Evolutionary conservation across 2,888 invertebrate species (phyloP).

Genomic region (Lepas anatifera): DNA sequence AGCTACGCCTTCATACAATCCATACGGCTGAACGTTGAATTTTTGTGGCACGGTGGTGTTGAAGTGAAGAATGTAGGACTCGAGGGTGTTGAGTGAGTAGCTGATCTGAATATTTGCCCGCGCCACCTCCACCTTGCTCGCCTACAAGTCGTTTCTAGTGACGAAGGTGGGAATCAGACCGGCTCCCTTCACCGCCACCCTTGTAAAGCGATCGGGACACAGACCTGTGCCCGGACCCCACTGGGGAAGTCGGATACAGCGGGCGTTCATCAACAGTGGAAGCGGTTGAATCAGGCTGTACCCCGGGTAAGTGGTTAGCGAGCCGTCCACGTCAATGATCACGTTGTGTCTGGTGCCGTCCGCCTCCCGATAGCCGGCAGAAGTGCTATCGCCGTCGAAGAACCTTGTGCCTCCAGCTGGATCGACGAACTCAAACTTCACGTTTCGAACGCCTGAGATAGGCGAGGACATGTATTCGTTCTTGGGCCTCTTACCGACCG

Average conservation of each 20-base stretch:
- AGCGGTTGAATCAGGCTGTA: background rate
- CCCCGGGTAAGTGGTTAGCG: background rate
- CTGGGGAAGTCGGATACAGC: background rate
- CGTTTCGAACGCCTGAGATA: background rate
- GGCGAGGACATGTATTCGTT: background rate
- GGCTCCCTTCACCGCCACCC: background rate
- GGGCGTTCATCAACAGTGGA: background rate
- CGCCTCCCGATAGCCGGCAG: background rate
- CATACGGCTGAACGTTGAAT: background rate
- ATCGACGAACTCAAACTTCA: background rate
- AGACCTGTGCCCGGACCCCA: background rate
- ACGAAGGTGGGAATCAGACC: background rate
- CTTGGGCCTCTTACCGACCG: background rate
- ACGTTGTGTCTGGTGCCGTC: constrained; percentile 1
- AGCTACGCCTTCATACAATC: background rate
- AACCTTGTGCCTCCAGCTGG: background rate
- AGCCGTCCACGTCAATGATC: background rate
- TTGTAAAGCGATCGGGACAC: background rate
- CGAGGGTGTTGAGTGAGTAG: background rate
- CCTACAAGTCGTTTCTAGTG: background rate
- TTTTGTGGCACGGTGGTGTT: background rate
- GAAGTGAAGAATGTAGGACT: constrained; percentile 3
- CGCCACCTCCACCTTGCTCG: background rate
- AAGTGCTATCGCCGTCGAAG: background rate
- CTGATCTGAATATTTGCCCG: background rate